Conservation (phyloP, 2,888 invertebrate genomes). For the Trissonchulus sp. region DNA sequence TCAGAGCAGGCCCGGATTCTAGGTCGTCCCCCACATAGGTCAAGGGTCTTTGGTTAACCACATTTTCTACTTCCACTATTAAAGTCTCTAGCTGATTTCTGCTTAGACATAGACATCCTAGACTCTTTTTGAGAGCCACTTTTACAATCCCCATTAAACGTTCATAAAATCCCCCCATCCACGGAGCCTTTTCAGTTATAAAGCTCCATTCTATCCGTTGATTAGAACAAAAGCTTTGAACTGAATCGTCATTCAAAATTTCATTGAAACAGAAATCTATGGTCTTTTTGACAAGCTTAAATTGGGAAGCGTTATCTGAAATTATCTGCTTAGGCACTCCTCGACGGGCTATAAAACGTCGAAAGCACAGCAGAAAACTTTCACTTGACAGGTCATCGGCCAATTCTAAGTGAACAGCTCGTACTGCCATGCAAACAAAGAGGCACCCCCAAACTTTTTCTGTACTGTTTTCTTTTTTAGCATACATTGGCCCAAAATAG, state of each 20-base stretch:
- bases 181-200: not conserved
- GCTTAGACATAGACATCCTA: not conserved
- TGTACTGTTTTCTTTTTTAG: not conserved
- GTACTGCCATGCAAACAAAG: slow-evolving; percentile 3
- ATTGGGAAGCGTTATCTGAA: slow-evolving; percentile 1
- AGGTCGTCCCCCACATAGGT: slow-evolving; percentile 10
- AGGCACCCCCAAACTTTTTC: slow-evolving; percentile 16
- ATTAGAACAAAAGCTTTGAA: slow-evolving; percentile 1
- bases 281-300: not conserved
- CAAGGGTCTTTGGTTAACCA: slow-evolving; percentile 12
- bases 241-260: not conserved
- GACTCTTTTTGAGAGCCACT: not conserved
- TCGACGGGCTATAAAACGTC: not conserved
- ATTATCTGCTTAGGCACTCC: slow-evolving; percentile 12
- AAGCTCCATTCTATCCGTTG: slow-evolving; percentile 6
- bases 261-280: not conserved
- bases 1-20: not conserved
- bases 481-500: slow-evolving; percentile 17
- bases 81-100: not conserved
- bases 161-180: slow-evolving; percentile 22
- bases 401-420: slow-evolving; percentile 9
- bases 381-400: not conserved
- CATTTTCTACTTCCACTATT: not conserved
- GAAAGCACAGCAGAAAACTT: slow-evolving; percentile 17
- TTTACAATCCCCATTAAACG: slow-evolving; percentile 14